phyloP scores from a whole-genome alignment of 2,888 invertebrate species.

The Cantharis nigra region DNA sequence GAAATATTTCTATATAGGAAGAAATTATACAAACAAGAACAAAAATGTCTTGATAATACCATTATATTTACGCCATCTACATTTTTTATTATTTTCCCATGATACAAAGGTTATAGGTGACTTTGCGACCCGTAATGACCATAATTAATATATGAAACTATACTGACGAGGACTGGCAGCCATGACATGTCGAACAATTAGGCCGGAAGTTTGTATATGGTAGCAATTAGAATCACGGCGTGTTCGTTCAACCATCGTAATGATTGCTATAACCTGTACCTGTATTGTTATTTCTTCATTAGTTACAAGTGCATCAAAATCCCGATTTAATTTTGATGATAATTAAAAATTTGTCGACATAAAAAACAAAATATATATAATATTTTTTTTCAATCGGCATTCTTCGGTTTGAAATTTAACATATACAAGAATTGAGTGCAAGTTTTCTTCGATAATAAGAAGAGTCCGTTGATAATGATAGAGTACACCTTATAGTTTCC shows the following conservation, averaged over 20 bases:
- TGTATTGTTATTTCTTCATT: slow-evolving; percentile 32
- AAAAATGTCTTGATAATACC: neutral
- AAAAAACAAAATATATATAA: neutral
- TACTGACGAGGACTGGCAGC: slow-evolving; percentile 35
- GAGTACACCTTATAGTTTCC: slow-evolving; percentile 48
- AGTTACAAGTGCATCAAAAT: slow-evolving; percentile 25
- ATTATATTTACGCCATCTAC: neutral
- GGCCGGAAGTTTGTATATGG: slow-evolving; percentile 34
- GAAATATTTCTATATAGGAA: neutral
- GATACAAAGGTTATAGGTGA: slow-evolving; percentile 35
- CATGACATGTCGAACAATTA: slow-evolving; percentile 43
- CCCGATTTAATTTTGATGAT: neutral
- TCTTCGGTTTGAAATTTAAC: neutral
- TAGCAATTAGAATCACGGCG: slow-evolving; percentile 35
- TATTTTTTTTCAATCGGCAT: neutral
- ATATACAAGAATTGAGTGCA: slow-evolving; percentile 4
- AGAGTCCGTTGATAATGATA: slow-evolving; percentile 49
- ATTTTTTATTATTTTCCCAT: slow-evolving; percentile 30
- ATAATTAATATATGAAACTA: slow-evolving; percentile 43
- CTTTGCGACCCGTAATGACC: slow-evolving; percentile 42
- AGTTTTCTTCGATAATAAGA: slow-evolving; percentile 34
- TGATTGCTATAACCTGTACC: slow-evolving; percentile 28
- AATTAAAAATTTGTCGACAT: neutral
- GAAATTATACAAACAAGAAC: neutral
- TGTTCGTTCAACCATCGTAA: slow-evolving; percentile 36